Evolutionary conservation across 2,888 invertebrate genomes (phyloP).

Genomic region (Rotaria magnacalcarata): DNA sequence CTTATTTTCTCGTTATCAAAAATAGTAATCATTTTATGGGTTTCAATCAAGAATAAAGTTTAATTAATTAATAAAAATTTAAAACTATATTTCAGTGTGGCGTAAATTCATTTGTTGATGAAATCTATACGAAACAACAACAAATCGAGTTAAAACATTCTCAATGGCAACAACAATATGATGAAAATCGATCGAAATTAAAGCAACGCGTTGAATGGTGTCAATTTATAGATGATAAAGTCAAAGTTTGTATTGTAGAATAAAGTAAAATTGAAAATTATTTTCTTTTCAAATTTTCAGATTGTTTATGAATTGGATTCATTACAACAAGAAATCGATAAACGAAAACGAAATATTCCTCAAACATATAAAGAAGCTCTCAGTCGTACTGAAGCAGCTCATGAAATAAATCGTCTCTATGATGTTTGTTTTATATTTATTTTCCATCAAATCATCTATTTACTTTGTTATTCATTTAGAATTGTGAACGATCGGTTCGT

Average conservation of each 20-base stretch:
- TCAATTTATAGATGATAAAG: constrained; percentile 63
- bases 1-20: too few species aligned
- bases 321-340: constrained; percentile 33
- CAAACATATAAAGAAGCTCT: constrained; percentile 15
- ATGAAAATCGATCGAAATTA: constrained; percentile 64
- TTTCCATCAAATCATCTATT: too few species aligned
- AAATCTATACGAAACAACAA: neutral
- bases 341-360: neutral
- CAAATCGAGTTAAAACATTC: constrained; percentile 49
- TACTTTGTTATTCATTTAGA: constrained; percentile 59
- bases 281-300: neutral
- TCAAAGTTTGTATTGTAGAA: constrained; percentile 25
- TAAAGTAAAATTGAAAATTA: neutral
- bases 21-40: too few species aligned
- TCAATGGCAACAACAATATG: constrained; percentile 69
- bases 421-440: neutral
- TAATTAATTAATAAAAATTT: too few species aligned
- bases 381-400: constrained; percentile 8
- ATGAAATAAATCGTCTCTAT: neutral
- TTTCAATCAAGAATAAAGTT: too few species aligned
- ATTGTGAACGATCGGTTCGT: constrained; percentile 69
- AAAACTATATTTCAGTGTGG: neutral
- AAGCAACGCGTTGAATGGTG: constrained; percentile 67
- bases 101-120: neutral
- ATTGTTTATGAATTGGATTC: constrained; percentile 25